Percentiles rank a stretch among this genome's conserved stretches.
Conservation (phyloP, 30 jellyfish, hydroid and myxozoan species). For the Aurelia sp. region DNA sequence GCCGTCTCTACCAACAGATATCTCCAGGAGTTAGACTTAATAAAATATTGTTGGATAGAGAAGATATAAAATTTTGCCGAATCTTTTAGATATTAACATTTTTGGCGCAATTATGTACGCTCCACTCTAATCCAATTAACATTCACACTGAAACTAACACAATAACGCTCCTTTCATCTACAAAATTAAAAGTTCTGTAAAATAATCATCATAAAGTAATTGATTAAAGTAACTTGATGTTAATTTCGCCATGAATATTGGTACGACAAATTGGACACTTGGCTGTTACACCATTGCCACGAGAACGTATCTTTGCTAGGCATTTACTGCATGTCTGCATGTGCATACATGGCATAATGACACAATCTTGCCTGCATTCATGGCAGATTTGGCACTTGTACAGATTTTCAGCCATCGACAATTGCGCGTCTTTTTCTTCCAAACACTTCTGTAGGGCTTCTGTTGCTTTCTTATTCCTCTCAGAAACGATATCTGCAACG, state of each 20-base stretch:
- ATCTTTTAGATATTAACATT: no score
- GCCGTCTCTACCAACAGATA: no score
- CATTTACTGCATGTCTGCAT: conserved; percentile 33
- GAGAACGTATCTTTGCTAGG: conserved; percentile 4
- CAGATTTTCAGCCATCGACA: conserved; percentile 1
- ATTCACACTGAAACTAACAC: no score
- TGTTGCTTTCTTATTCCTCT: background rate
- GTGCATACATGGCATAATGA: conserved; percentile 50
- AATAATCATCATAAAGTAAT: no score
- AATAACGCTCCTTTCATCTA: no score
- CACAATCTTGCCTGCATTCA: conserved; percentile 29
- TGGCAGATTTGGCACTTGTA: conserved; percentile 26
- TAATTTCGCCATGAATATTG: conserved; percentile 27
- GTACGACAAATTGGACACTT: conserved; percentile 37
- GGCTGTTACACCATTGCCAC: background rate
- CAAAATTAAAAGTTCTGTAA: no score
- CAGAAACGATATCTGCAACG: conserved; percentile 19
- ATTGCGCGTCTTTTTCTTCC: background rate
- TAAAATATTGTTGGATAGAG: no score
- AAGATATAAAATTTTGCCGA: no score
- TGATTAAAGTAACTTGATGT: background rate
- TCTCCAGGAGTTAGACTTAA: no score
- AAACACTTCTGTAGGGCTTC: background rate
- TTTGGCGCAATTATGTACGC: no score
- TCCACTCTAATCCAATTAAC: no score